Percentiles rank a stretch among this genome's conserved stretches.
phyloP scores from a whole-genome alignment of 2,797 vertebrate genomes.

The Danio albolineatus region DNA sequence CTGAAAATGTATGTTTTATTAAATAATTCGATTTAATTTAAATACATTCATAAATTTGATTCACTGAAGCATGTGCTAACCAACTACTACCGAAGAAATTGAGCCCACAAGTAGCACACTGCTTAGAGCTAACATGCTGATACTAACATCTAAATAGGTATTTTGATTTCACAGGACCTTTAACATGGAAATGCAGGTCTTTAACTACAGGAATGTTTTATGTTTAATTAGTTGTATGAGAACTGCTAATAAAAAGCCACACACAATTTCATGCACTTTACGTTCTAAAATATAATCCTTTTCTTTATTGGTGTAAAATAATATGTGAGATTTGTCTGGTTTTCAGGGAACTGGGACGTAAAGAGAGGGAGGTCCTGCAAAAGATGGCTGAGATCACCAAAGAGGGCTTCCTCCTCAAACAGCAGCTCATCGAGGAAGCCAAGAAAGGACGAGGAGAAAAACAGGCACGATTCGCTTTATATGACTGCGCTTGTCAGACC shows the following conservation, averaged over 20 bases:
- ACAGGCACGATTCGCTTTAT: conserved; percentile 73
- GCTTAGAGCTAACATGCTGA: too few species aligned
- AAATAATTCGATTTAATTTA: too few species aligned
- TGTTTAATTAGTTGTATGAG: neutral
- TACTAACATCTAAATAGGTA: too few species aligned
- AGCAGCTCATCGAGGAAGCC: conserved; percentile 88
- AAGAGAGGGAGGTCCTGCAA: conserved; percentile 84
- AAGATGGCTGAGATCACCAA: conserved; percentile 88
- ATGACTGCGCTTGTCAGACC: neutral
- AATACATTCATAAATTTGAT: too few species aligned
- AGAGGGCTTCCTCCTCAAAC: conserved; percentile 88
- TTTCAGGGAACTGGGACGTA: conserved; percentile 87
- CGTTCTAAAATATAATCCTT: neutral
- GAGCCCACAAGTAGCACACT: too few species aligned
- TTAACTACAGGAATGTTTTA: neutral
- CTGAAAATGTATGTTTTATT: too few species aligned
- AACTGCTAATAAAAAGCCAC: neutral
- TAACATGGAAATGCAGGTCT: too few species aligned
- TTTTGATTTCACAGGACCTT: too few species aligned
- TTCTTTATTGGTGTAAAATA: neutral
- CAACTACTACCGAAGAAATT: too few species aligned
- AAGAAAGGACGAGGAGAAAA: conserved; percentile 86
- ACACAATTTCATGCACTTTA: neutral
- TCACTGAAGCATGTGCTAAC: too few species aligned
- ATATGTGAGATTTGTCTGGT: conserved; percentile 13